Percentiles rank a stretch among this genome's conserved stretches.
These are phyloP conservation scores for Archocentrus centrarchus DNA, from an alignment of 2,113 vertebrate genomes.

Conservation along the genomic window DNA sequence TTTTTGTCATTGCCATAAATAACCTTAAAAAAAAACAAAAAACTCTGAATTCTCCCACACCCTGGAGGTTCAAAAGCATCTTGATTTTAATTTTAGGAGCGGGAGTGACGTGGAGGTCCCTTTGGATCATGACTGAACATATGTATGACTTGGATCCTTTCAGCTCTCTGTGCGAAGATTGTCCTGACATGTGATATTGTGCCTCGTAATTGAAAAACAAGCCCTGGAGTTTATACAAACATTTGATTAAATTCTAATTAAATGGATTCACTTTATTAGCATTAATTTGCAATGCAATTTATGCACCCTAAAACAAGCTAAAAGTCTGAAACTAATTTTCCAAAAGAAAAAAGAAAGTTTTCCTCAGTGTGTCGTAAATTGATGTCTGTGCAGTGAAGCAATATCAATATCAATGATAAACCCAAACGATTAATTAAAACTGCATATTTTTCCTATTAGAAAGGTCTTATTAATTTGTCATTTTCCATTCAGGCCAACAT, in stretches of 20 bases:
- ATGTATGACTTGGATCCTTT: background rate
- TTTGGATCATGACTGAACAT: background rate
- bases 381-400: constrained; percentile 30
- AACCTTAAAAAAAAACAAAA: background rate
- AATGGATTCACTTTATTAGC: constrained; percentile 12
- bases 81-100: constrained; percentile 9
- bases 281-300: constrained; percentile 21
- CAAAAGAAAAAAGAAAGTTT: background rate
- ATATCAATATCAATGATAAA: constrained; percentile 37
- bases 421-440: constrained; percentile 51
- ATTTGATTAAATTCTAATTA: constrained; percentile 30
- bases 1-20: background rate
- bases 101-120: constrained; percentile 29
- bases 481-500: constrained; percentile 20
- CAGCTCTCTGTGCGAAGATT: background rate
- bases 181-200: background rate
- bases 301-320: constrained; percentile 19
- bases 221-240: constrained; percentile 18
- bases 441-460: constrained; percentile 26
- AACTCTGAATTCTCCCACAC: background rate
- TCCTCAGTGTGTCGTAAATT: constrained; percentile 20
- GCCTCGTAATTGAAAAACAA: constrained; percentile 22
- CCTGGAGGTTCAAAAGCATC: background rate
- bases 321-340: background rate
- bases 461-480: constrained; percentile 69